phyloP scores from a whole-genome alignment of 1,140 invertebrate species.

The Stegodyphus dumicola region DNA sequence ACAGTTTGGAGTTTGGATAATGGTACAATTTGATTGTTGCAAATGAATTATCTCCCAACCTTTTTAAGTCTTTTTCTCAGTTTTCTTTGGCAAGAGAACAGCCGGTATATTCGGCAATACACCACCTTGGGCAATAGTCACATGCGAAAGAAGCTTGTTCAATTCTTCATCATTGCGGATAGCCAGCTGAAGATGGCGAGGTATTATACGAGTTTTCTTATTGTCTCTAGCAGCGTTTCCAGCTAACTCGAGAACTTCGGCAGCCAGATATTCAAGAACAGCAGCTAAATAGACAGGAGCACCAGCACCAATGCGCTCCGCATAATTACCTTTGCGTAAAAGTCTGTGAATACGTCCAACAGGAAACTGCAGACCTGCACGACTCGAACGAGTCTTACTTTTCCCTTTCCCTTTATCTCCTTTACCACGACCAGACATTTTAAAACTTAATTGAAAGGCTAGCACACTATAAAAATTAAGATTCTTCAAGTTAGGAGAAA shows the following conservation, averaged over 20 bases:
- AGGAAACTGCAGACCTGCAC: slow-evolving; percentile 70
- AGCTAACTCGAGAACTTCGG: slow-evolving; percentile 82
- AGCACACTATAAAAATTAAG: too few species aligned
- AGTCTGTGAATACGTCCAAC: slow-evolving; percentile 70
- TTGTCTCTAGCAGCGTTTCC: slow-evolving; percentile 79
- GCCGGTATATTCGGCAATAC: slow-evolving; percentile 83
- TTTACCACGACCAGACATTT: slow-evolving; percentile 62
- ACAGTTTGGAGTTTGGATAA: too few species aligned
- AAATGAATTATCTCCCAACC: too few species aligned
- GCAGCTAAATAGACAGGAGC: slow-evolving; percentile 79
- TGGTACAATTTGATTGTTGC: too few species aligned
- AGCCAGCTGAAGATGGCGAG: slow-evolving; percentile 82
- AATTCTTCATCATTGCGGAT: slow-evolving; percentile 88
- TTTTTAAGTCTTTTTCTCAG: slow-evolving; percentile 64
- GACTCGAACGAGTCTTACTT: slow-evolving; percentile 65
- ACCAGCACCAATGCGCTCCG: slow-evolving; percentile 64
- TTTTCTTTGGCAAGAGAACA: slow-evolving; percentile 77
- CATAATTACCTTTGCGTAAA: slow-evolving; percentile 67
- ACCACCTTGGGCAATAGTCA: slow-evolving; percentile 85
- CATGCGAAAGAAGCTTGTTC: slow-evolving; percentile 79
- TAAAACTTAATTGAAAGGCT: background rate
- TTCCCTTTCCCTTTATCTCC: slow-evolving; percentile 64
- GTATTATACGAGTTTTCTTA: slow-evolving; percentile 77
- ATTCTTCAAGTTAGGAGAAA: too few species aligned
- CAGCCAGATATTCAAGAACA: slow-evolving; percentile 72